Evolutionary conservation across 2,888 invertebrate species (phyloP).

Genomic region (Ennomos fuscantarius): DNA sequence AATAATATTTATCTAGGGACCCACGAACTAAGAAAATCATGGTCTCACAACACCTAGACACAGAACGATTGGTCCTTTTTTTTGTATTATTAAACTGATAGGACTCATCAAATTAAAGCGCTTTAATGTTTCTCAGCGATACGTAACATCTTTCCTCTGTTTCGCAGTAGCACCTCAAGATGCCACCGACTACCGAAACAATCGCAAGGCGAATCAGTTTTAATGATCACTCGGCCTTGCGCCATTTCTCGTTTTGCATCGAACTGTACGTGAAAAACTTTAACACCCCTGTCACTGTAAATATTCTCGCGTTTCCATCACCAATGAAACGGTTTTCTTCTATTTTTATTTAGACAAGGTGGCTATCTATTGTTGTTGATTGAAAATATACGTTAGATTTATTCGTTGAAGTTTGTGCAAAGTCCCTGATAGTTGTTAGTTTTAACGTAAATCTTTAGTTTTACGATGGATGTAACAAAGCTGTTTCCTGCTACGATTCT

Average conservation of each 20-base stretch:
- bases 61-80: no score
- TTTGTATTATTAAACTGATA: no score
- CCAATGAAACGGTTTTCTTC: neutral
- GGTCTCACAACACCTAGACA: no score
- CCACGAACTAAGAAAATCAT: no score
- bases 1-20: no score
- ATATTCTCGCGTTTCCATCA: neutral
- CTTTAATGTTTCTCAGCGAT: neutral
- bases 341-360: constrained; percentile 17
- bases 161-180: constrained; percentile 20
- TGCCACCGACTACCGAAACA: constrained; percentile 43
- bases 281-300: constrained; percentile 16
- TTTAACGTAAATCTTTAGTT: constrained; percentile 39
- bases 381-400: constrained; percentile 30
- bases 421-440: constrained; percentile 37
- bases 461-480: constrained; percentile 29
- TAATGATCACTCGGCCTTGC: constrained; percentile 56
- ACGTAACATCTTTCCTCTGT: constrained; percentile 4
- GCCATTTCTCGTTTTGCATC: constrained; percentile 50
- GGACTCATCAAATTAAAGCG: neutral
- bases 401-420: constrained; percentile 37
- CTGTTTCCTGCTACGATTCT: constrained; percentile 24
- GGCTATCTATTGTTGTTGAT: constrained; percentile 1
- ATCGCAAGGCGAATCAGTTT: constrained; percentile 58
- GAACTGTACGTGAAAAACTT: constrained; percentile 13